These are phyloP conservation scores for Elaphurus davidianus DNA, from an alignment of 2,113 vertebrate species.

Conservation along the genomic window DNA sequence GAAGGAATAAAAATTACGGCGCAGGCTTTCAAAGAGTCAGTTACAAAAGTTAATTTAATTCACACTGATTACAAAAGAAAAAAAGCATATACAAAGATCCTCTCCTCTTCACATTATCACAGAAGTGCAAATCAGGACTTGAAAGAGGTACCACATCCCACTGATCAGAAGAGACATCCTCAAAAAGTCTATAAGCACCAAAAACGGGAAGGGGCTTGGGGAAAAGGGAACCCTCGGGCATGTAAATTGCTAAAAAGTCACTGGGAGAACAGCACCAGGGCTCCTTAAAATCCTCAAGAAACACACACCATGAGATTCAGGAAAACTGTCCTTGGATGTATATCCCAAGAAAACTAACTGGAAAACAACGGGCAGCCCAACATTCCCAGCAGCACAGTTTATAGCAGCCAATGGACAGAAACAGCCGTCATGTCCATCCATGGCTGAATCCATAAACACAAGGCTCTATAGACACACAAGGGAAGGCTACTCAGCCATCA, in stretches of 20 bases:
- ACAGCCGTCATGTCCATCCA: not conserved
- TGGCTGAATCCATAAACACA: not conserved
- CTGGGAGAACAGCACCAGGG: not conserved
- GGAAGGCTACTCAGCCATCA: not conserved
- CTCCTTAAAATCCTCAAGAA: not conserved
- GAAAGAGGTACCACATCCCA: not conserved
- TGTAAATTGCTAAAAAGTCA: not conserved
- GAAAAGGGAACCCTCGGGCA: not conserved
- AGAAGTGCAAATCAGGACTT: not conserved
- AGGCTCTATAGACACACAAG: not conserved
- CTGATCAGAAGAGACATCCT: not conserved
- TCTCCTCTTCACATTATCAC: not conserved
- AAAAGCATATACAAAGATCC: not conserved
- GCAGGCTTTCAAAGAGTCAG: not conserved
- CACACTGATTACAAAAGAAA: not conserved
- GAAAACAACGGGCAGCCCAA: not conserved
- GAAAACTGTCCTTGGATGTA: not conserved
- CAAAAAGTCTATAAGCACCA: not conserved
- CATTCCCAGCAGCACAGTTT: not conserved
- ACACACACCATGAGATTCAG: not conserved
- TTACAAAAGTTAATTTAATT: not conserved
- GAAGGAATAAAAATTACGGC: fast-evolving
- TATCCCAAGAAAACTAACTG: not conserved
- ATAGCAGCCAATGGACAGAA: not conserved
- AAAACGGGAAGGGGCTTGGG: not conserved